Conservation (phyloP, 1,140 invertebrate genomes). For the Anthonomus grandis region DNA sequence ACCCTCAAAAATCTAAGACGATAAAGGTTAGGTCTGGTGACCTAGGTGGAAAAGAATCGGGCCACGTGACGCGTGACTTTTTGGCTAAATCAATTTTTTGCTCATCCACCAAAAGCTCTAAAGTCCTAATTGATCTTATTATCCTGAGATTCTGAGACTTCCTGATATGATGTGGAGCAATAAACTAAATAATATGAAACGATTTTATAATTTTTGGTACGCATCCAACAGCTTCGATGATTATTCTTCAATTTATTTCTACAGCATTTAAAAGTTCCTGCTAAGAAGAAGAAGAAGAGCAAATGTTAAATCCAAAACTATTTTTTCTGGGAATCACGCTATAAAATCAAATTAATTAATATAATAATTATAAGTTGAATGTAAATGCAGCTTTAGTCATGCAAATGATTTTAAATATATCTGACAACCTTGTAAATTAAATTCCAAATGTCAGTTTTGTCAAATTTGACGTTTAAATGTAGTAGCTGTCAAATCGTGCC, state of each 20-base stretch:
- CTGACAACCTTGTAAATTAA: not conserved
- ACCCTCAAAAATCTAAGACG: too few relatives aligned
- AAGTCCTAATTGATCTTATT: not conserved
- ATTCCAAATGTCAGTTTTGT: not conserved
- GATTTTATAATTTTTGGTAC: not conserved
- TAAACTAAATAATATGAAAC: not conserved
- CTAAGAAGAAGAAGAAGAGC: too few relatives aligned
- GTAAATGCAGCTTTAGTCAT: too few relatives aligned
- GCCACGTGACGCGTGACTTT: too few relatives aligned
- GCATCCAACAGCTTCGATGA: not conserved
- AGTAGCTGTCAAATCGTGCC: not conserved
- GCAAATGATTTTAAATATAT: too few relatives aligned
- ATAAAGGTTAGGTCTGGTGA: too few relatives aligned
- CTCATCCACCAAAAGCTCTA: not conserved
- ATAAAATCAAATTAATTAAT: too few relatives aligned
- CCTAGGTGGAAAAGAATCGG: too few relatives aligned
- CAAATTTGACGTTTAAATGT: not conserved
- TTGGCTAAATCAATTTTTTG: not conserved
- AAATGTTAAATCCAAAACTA: too few relatives aligned
- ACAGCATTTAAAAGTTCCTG: not conserved
- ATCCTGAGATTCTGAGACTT: not conserved
- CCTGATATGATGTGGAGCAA: not conserved
- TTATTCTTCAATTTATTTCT: not conserved
- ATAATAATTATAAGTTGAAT: too few relatives aligned
- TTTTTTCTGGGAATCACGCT: too few relatives aligned